Percentiles rank a stretch among this genome's conserved stretches.
Conservation (phyloP, 2,797 vertebrate genomes). For the Cirrhinus mrigala region DNA sequence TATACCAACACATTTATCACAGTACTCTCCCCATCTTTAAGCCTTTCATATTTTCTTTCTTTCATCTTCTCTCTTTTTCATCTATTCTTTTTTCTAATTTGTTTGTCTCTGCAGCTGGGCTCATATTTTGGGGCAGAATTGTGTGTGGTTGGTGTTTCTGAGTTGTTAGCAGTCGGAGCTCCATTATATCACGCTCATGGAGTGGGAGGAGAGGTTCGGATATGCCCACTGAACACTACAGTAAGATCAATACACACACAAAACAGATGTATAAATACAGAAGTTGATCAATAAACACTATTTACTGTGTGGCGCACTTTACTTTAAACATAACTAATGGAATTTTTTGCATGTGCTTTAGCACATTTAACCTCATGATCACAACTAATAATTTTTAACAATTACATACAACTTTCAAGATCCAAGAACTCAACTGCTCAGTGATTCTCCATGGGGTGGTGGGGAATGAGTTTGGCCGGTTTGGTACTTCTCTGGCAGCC, state of each 20-base stretch:
- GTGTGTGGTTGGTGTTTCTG: slow-evolving; percentile 63
- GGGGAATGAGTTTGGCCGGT: slow-evolving; percentile 54
- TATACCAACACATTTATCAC: not conserved
- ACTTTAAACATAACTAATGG: not conserved
- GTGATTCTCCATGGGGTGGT: slow-evolving; percentile 46
- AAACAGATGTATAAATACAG: not conserved
- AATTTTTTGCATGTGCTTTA: not conserved
- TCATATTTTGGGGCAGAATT: slow-evolving; percentile 80
- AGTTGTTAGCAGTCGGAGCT: slow-evolving; percentile 74
- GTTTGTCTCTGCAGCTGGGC: slow-evolving; percentile 70
- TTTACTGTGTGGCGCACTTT: not conserved
- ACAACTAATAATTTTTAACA: not conserved
- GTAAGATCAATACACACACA: slow-evolving; percentile 35
- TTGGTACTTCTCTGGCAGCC: slow-evolving; percentile 59
- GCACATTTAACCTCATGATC: not conserved
- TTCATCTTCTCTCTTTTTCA: slow-evolving; percentile 13
- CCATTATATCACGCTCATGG: slow-evolving; percentile 69
- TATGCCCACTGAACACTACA: slow-evolving; percentile 66
- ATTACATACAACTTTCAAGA: not conserved
- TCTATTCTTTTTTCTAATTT: not conserved
- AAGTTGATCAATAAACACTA: not conserved
- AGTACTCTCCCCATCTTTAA: not conserved
- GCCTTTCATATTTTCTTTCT: not conserved
- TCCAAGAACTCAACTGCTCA: slow-evolving; percentile 51
- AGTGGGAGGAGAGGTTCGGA: slow-evolving; percentile 73